Conservation (phyloP, 1,140 invertebrate genomes). For the Campoletis sonorensis region DNA sequence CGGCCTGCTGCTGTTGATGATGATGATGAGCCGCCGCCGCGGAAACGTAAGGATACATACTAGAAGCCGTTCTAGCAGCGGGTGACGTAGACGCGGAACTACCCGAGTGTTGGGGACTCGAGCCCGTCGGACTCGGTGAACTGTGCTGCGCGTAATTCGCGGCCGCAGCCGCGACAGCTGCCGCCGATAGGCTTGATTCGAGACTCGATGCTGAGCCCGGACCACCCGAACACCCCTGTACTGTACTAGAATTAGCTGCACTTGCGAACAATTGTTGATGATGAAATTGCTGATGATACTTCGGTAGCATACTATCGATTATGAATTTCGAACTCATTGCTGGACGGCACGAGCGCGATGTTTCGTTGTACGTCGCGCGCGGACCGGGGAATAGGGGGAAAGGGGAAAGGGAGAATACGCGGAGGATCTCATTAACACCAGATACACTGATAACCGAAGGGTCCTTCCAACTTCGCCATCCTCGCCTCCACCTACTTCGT, state of each 20-base stretch:
- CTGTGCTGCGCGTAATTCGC: conserved; percentile 76
- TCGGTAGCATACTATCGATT: conserved; percentile 97
- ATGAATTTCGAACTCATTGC: conserved; percentile 95
- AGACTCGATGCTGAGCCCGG: conserved; percentile 78
- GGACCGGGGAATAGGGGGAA: neutral
- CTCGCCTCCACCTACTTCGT: neutral
- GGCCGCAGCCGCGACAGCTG: conserved; percentile 76
- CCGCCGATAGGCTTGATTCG: conserved; percentile 73
- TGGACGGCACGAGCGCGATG: conserved; percentile 59
- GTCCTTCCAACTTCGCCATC: conserved; percentile 33
- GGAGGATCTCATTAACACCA: conserved; percentile 61
- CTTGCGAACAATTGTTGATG: conserved; percentile 81
- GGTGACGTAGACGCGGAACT: conserved; percentile 77
- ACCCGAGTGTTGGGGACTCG: conserved; percentile 74
- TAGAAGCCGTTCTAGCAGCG: conserved; percentile 78
- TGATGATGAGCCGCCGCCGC: conserved; percentile 83
- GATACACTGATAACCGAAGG: conserved; percentile 29
- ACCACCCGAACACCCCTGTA: conserved; percentile 75
- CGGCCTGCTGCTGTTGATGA: conserved; percentile 83
- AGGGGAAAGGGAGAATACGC: neutral
- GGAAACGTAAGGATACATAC: conserved; percentile 84
- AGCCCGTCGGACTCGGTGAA: conserved; percentile 74
- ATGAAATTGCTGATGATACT: conserved; percentile 91
- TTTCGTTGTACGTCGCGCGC: neutral
- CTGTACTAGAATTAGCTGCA: conserved; percentile 73